Conservation (phyloP, 2,113 vertebrate genomes). For the Tympanuchus pallidicinctus region DNA sequence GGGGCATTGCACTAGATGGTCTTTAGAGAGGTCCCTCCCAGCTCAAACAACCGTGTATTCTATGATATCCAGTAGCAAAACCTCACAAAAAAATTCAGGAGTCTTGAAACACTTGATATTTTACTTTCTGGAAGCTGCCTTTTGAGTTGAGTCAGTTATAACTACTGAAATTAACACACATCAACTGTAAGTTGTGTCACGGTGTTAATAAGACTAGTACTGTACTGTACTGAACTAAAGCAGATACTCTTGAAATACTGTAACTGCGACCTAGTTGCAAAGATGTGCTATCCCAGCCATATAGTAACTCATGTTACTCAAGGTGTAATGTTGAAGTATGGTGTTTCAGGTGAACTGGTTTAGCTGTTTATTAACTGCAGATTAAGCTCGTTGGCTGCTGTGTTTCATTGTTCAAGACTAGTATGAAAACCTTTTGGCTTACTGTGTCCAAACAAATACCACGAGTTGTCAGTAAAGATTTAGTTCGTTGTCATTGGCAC, state of each 20-base stretch:
- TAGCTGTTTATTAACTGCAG: background rate
- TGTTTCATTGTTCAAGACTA: background rate
- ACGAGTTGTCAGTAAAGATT: background rate
- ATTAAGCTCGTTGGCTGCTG: background rate
- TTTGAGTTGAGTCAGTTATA: background rate
- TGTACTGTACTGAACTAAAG: background rate
- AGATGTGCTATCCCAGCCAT: background rate
- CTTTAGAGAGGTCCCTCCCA: too few species aligned
- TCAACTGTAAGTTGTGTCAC: background rate
- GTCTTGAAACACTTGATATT: background rate
- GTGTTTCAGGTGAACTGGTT: fast-evolving
- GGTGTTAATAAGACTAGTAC: background rate
- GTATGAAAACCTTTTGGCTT: background rate
- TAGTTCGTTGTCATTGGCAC: fast-evolving
- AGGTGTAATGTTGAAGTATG: background rate
- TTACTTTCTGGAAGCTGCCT: background rate
- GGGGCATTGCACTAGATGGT: too few species aligned
- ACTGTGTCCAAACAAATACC: background rate
- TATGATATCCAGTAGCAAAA: background rate
- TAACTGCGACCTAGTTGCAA: fast-evolving
- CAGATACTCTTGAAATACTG: background rate
- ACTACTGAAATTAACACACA: fast-evolving
- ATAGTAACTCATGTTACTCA: too few species aligned
- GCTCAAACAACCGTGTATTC: too few species aligned
- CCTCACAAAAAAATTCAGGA: background rate